Evolutionary conservation across 2,888 invertebrate species (phyloP).

Genomic region (Melinaea menophilus): DNA sequence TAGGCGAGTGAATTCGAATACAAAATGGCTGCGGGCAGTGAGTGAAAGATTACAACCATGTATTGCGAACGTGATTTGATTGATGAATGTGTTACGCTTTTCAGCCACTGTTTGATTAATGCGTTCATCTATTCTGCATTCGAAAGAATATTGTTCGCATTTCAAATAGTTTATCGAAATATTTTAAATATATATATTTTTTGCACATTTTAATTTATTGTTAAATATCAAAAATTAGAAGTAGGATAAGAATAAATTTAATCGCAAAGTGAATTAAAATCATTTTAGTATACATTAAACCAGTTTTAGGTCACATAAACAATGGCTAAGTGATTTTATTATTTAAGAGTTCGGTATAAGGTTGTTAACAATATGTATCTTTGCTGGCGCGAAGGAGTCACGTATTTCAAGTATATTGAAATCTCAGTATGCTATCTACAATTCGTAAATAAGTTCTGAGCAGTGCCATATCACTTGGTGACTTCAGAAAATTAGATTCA

Average conservation of each 20-base stretch:
- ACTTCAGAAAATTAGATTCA: no score
- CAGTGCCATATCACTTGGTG: no score
- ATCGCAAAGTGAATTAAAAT: no score
- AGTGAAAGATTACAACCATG: no score
- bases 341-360: not conserved
- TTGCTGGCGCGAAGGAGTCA: not conserved
- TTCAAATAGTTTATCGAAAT: not conserved
- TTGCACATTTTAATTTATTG: no score
- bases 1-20: constrained; percentile 9
- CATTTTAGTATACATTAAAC: no score
- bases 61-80: no score
- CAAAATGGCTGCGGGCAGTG: constrained; percentile 10
- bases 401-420: constrained; percentile 1
- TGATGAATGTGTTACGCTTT: not conserved
- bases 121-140: not conserved
- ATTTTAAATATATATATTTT: no score
- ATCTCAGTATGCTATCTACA: constrained; percentile 1
- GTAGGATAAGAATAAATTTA: no score
- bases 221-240: no score
- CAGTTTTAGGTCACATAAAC: not conserved
- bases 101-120: constrained; percentile 8
- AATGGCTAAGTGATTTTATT: not conserved
- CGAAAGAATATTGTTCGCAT: not conserved
- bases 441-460: not conserved
- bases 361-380: not conserved